Evolutionary conservation across 2,797 vertebrate species (phyloP), one percentile per base, ranked within the genome.

Genomic region (Danio kyathit): DNA sequence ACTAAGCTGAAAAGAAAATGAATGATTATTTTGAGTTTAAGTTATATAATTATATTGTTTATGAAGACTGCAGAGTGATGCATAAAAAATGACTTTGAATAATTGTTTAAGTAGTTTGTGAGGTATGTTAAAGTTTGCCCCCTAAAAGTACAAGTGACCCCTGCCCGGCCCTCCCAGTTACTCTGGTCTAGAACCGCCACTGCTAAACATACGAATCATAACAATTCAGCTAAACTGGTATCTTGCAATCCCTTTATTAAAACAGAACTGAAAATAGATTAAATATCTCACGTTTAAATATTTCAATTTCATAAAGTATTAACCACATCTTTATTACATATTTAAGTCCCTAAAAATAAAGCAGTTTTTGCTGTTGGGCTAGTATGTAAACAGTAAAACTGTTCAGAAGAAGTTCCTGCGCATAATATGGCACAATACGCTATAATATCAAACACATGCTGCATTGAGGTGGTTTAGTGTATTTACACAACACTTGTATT

Each of bases 401-500:
- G 14, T 43, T 48, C 16, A 17, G 49, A 48, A 66, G 29, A 65
- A 16, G 60, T 73, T 73, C 46, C 52, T 21, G 61, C 59, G 21
- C 41, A 57, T 17, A 44, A 49, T 69, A 74, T 51, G 41, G 54
- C 69, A 49, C 10, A 64, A 63, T 79, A 72, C 52, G 43, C 19
- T 54, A 14, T 80, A 74, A 80, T 57, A 64, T 40, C 72, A 76
- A 81, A 80, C 79, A 67, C 38, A 72, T 73, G 60, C 8, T 40
- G 46, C 61, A 82, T 51, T 57, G 74, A 80, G 79, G 40, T 61
- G 56, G 54, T 73, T 79, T 79, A 66, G 71, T 57, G 56, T 63
- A 71, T 73, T 82, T 61, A 82, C 67, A 46, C 74, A 81, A 40
- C 54, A 43, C 52, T 77, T 63, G 63, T 61, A 77, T 81, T 81